Evolutionary conservation across 2,888 invertebrate genomes (phyloP).

Genomic region (Macroteleia sp.): DNA sequence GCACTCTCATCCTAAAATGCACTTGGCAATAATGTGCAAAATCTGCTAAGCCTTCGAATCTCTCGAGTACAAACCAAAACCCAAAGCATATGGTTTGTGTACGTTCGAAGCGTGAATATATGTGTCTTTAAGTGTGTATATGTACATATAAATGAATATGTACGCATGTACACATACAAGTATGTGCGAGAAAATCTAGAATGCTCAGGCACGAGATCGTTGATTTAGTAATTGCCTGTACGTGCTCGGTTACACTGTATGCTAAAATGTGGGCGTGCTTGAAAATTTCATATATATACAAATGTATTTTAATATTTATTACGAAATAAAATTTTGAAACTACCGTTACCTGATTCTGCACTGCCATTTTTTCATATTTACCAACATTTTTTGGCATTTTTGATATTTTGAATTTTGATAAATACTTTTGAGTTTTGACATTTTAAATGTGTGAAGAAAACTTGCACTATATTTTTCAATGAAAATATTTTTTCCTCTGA

Average conservation of each 20-base stretch:
- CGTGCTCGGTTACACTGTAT: slow-evolving; percentile 56
- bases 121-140: not conserved
- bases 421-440: too few relatives aligned
- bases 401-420: slow-evolving; percentile 27
- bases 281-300: slow-evolving; percentile 60
- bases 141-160: slow-evolving; percentile 53
- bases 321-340: not conserved
- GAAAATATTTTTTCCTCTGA: not conserved
- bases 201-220: slow-evolving; percentile 74
- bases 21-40: slow-evolving; percentile 43
- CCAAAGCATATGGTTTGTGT: slow-evolving; percentile 70
- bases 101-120: too few relatives aligned
- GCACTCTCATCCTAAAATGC: slow-evolving; percentile 43
- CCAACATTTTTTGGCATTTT: not conserved
- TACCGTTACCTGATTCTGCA: slow-evolving; percentile 47
- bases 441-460: too few relatives aligned
- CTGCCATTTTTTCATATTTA: slow-evolving; percentile 1
- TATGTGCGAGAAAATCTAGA: slow-evolving; percentile 73
- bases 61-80: slow-evolving; percentile 50
- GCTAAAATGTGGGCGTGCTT: slow-evolving; percentile 57
- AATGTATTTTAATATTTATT: slow-evolving; percentile 43
- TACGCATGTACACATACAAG: not conserved
- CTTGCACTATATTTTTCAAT: slow-evolving; percentile 11
- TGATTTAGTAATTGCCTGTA: slow-evolving; percentile 71
- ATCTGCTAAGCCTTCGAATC: slow-evolving; percentile 54